Conservation (phyloP, 2,797 vertebrate species). For the Rhinoraja longicauda region DNA sequence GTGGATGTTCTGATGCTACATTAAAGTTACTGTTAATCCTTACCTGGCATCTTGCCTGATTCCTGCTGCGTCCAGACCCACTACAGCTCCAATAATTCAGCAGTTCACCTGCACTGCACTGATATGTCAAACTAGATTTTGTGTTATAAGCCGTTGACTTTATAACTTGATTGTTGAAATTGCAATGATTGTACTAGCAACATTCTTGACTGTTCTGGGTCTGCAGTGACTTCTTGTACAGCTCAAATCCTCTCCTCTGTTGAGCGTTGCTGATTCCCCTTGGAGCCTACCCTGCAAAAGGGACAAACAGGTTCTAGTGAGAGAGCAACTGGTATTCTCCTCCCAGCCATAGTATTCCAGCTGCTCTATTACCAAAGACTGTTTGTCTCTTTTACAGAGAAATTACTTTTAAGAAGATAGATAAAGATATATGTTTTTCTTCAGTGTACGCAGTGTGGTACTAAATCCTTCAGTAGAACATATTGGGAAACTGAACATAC, state of each 20-base stretch:
- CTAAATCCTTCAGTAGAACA: not conserved
- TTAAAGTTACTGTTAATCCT: too few relatives aligned
- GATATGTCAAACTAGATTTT: not conserved
- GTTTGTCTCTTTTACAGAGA: too few relatives aligned
- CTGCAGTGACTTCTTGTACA: not conserved
- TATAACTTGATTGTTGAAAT: not conserved
- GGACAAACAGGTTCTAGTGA: not conserved
- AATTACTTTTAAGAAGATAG: not conserved
- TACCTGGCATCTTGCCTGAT: too few relatives aligned
- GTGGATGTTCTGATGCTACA: too few relatives aligned
- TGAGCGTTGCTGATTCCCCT: not conserved
- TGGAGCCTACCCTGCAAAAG: not conserved
- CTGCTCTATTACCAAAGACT: too few relatives aligned
- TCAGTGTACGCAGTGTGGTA: not conserved
- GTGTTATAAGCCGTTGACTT: not conserved
- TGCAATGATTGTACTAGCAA: not conserved
- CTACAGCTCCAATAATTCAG: not conserved
- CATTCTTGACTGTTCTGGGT: not conserved
- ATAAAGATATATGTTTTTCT: not conserved
- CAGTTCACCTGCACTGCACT: not conserved
- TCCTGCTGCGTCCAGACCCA: too few relatives aligned
- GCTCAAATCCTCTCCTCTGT: not conserved
- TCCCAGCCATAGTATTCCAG: not conserved
- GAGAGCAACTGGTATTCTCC: not conserved
- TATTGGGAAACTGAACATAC: not conserved